Evolutionary conservation across 2,888 invertebrate genomes (phyloP).

Genomic region (Laspeyria flexula): DNA sequence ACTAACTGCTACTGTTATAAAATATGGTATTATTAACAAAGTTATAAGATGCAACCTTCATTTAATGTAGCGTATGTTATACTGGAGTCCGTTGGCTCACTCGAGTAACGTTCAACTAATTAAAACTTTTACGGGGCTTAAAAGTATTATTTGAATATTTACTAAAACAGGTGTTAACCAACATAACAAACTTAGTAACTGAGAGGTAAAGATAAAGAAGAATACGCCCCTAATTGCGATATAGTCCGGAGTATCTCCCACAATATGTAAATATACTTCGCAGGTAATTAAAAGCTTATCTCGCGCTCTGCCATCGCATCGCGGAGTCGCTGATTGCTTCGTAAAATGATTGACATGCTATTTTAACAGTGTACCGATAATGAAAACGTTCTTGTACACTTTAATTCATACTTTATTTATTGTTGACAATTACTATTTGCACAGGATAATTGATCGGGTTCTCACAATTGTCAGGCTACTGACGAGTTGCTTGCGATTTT

Average conservation of each 20-base stretch:
- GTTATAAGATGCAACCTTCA: too few species aligned
- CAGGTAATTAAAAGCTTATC: constrained; percentile 85
- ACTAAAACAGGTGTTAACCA: constrained; percentile 78
- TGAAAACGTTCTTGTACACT: constrained; percentile 75
- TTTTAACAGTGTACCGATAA: constrained; percentile 79
- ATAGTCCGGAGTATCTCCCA: constrained; percentile 78
- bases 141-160: constrained; percentile 70
- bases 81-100: constrained; percentile 34
- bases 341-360: constrained; percentile 83
- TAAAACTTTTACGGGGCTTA: constrained; percentile 60
- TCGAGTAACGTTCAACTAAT: constrained; percentile 36
- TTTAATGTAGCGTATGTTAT: constrained; percentile 39
- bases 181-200: constrained; percentile 64
- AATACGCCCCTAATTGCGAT: constrained; percentile 82
- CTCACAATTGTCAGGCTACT: constrained; percentile 82
- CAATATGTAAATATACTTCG: constrained; percentile 84
- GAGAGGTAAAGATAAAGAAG: constrained; percentile 77
- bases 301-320: constrained; percentile 74
- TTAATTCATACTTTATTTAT: constrained; percentile 78
- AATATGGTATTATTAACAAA: constrained; percentile 53
- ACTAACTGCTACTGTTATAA: too few species aligned
- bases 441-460: constrained; percentile 83
- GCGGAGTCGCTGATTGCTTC: constrained; percentile 74
- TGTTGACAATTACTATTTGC: constrained; percentile 83
- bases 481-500: constrained; percentile 79